Percentiles rank a stretch among this genome's conserved stretches.
Conservation (phyloP, 2,888 invertebrate genomes). For the Drosophila hamatofila region DNA sequence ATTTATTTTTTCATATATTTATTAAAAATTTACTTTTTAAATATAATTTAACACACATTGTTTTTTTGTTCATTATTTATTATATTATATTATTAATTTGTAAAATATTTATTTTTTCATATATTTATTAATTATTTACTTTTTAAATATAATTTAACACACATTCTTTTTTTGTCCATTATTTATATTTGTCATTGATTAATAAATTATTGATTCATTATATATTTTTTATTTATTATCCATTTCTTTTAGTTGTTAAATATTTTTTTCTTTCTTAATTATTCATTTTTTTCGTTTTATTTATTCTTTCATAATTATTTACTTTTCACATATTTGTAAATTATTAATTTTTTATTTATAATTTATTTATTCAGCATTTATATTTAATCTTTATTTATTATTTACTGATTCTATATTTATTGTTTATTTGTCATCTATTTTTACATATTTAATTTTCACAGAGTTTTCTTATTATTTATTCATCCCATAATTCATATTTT, state of each 20-base stretch:
- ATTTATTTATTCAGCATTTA: not conserved
- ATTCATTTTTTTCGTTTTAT: too few species aligned
- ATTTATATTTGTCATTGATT: too few species aligned
- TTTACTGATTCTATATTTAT: too few species aligned
- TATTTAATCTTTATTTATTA: not conserved
- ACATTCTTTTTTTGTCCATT: not conserved
- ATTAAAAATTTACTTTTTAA: not conserved
- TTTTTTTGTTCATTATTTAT: too few species aligned
- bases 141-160: not conserved
- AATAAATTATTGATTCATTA: not conserved
- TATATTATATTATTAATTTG: not conserved
- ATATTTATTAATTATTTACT: not conserved
- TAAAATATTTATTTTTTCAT: not conserved
- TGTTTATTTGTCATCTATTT: too few species aligned
- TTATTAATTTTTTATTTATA: too few species aligned
- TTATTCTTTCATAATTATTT: too few species aligned
- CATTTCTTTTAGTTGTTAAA: not conserved
- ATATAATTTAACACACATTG: too few species aligned
- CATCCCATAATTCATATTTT: not conserved
- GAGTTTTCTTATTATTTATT: too few species aligned
- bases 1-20: not conserved
- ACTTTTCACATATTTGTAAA: too few species aligned
- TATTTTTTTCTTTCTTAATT: too few species aligned
- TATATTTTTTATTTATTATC: not conserved
- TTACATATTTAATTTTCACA: too few species aligned